phyloP scores from a whole-genome alignment of 2,888 invertebrate species.

The Rhimphoctona megacephalus region DNA sequence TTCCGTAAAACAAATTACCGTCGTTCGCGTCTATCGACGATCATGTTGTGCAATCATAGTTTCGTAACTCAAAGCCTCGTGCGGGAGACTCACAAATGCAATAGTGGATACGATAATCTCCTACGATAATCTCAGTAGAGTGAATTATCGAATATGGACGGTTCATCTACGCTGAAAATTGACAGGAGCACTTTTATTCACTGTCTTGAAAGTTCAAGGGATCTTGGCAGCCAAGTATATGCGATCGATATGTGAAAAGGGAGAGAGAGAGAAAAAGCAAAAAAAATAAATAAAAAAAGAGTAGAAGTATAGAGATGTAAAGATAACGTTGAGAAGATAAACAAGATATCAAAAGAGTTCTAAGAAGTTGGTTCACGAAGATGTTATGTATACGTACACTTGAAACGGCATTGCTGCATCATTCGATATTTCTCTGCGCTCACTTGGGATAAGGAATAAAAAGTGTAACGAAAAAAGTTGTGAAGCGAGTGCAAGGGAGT shows the following conservation, averaged over 20 bases:
- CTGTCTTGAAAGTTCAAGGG: conserved; percentile 3
- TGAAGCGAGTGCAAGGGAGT: not conserved
- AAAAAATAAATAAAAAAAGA: not conserved
- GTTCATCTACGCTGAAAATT: not conserved
- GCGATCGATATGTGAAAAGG: not conserved
- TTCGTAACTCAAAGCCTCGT: conserved; percentile 14
- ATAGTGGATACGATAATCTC: conserved; percentile 9
- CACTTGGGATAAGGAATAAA: conserved; percentile 31
- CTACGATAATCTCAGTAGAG: conserved; percentile 16
- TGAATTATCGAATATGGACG: conserved; percentile 26
- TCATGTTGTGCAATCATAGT: conserved; percentile 21
- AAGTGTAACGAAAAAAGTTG: conserved; percentile 16
- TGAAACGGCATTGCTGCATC: conserved; percentile 18
- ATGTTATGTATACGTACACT: conserved; percentile 11
- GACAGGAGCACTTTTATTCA: conserved; percentile 23
- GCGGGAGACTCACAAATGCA: not conserved
- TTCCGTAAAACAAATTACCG: conserved; percentile 5
- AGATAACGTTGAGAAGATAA: conserved; percentile 10
- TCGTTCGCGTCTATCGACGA: not conserved
- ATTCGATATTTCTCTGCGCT: conserved; percentile 30
- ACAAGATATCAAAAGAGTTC: conserved; percentile 24
- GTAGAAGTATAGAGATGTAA: not conserved
- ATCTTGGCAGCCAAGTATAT: conserved; percentile 2
- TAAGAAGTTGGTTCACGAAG: conserved; percentile 23
- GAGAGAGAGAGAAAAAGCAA: not conserved